Evolutionary conservation across 2,888 invertebrate species (phyloP).

Genomic region (Julus scandinavius): DNA sequence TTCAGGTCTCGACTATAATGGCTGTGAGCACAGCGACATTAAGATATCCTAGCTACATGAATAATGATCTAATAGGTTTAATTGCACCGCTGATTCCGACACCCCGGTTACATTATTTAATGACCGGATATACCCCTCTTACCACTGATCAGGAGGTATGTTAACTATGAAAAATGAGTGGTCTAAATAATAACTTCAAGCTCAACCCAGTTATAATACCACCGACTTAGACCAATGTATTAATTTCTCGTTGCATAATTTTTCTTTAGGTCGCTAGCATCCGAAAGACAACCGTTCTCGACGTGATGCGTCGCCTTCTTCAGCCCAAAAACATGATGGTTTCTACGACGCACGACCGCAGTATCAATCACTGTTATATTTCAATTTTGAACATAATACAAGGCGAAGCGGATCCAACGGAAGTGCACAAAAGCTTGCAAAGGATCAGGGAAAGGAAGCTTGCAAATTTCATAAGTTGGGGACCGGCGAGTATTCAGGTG

Average conservation of each 20-base stretch:
- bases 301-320: constrained; percentile 95
- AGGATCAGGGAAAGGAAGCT: constrained; percentile 93
- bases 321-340: constrained; percentile 99
- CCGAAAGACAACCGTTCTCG: constrained; percentile 95
- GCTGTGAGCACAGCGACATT: constrained; percentile 96
- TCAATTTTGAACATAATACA: constrained; percentile 96
- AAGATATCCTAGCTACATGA: constrained; percentile 97
- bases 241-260: background rate
- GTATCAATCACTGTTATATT: constrained; percentile 82
- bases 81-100: constrained; percentile 97
- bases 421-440: constrained; percentile 96
- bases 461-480: constrained; percentile 98
- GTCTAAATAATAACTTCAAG: too few relatives aligned
- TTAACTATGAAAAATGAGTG: too few relatives aligned
- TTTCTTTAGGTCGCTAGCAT: constrained; percentile 66
- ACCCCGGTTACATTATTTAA: constrained; percentile 96
- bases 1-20: constrained; percentile 92
- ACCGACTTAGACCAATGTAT: too few relatives aligned
- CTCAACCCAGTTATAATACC: too few relatives aligned
- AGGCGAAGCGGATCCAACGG: constrained; percentile 98
- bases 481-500: constrained; percentile 96
- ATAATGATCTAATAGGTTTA: constrained; percentile 95
- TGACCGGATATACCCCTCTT: constrained; percentile 97
- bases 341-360: constrained; percentile 89
- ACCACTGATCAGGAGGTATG: constrained; percentile 85